phyloP scores from a whole-genome alignment of 64 coral and sea anemone genomes.

The Actinia tenebrosa region DNA sequence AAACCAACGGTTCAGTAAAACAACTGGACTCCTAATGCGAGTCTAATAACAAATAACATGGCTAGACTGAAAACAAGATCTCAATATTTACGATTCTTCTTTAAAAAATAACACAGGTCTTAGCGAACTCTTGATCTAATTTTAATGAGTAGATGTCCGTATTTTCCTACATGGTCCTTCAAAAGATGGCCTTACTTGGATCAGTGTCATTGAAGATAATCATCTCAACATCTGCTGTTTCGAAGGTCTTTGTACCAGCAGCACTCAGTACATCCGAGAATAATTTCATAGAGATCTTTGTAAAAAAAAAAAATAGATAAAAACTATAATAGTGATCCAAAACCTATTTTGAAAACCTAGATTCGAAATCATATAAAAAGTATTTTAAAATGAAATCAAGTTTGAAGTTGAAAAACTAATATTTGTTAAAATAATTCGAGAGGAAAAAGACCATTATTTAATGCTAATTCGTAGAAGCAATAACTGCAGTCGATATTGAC shows the following conservation, averaged over 20 bases:
- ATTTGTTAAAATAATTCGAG: neutral
- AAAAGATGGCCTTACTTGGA: constrained; percentile 4
- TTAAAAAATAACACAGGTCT: constrained; percentile 7
- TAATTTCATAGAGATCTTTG: neutral
- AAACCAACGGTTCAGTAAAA: neutral
- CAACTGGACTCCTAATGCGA: neutral
- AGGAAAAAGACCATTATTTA: constrained; percentile 13
- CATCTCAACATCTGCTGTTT: constrained; percentile 6
- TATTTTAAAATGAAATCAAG: neutral
- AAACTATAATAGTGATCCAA: neutral
- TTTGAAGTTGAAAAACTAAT: constrained; percentile 3
- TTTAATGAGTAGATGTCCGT: constrained; percentile 7
- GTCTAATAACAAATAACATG: constrained; percentile 1
- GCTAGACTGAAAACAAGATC: constrained; percentile 3
- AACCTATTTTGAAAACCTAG: neutral
- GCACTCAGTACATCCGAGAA: neutral
- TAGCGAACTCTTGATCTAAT: constrained; percentile 9
- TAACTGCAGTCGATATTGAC: constrained; percentile 5
- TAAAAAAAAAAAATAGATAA: neutral
- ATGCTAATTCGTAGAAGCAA: neutral
- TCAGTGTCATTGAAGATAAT: constrained; percentile 5
- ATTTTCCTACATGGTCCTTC: neutral
- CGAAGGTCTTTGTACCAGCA: neutral
- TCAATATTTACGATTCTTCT: constrained; percentile 1
- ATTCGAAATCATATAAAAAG: neutral